Evolutionary conservation across 2,888 invertebrate species (phyloP).

Genomic region (Leucoptera coffeella): DNA sequence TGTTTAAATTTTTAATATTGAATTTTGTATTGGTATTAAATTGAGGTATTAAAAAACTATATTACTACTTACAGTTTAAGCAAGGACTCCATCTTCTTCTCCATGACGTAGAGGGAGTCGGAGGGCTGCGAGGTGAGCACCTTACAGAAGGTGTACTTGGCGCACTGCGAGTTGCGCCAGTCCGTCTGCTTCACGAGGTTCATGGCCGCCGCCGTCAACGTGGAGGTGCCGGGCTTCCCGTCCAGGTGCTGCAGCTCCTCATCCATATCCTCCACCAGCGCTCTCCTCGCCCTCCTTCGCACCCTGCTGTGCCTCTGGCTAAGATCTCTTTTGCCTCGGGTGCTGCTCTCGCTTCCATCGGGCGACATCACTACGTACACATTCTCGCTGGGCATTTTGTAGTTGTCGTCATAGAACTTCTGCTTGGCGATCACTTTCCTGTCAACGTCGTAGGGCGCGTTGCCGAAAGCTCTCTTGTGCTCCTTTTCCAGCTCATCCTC

Average conservation of each 20-base stretch:
- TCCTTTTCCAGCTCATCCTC: conserved; percentile 42
- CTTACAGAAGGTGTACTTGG: conserved; percentile 71
- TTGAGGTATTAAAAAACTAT: background rate
- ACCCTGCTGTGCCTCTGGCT: conserved; percentile 7
- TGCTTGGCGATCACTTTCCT: conserved; percentile 32
- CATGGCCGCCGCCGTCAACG: conserved; percentile 33
- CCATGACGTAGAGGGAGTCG: conserved; percentile 68
- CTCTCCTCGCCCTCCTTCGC: conserved; percentile 14
- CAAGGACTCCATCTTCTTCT: conserved; percentile 72
- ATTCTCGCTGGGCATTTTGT: conserved; percentile 49
- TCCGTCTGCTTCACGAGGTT: conserved; percentile 47
- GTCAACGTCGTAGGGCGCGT: conserved; percentile 30
- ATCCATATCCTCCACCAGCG: conserved; percentile 28
- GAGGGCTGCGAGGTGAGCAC: conserved; percentile 63
- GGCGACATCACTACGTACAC: conserved; percentile 48
- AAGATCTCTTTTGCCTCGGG: conserved; percentile 27
- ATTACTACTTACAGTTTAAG: conserved; percentile 61
- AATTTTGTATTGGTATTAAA: too few relatives aligned
- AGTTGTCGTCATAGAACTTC: conserved; percentile 39
- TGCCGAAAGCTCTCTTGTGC: conserved; percentile 47
- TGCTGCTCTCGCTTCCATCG: conserved; percentile 17
- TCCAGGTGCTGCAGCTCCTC: conserved; percentile 36
- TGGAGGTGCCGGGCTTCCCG: conserved; percentile 14
- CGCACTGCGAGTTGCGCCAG: conserved; percentile 73
- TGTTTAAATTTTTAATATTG: too few relatives aligned